Conservation (phyloP, 1,140 invertebrate genomes). For the Muscidifurax raptorellus region DNA sequence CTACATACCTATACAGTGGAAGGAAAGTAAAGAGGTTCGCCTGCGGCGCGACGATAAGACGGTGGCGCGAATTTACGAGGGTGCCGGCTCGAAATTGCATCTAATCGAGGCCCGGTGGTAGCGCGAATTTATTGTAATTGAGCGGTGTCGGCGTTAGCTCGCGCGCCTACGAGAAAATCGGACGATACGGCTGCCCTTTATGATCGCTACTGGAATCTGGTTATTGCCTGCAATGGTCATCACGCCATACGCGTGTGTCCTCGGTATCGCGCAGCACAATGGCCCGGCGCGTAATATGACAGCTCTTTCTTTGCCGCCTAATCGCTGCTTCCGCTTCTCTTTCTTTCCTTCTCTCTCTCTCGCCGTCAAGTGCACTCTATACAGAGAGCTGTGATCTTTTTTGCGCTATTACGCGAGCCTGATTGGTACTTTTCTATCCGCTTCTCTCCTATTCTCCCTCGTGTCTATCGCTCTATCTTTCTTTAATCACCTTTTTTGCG, state of each 20-base stretch:
- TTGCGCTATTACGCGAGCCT: not conserved
- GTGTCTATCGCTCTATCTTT: not conserved
- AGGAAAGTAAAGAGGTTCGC: not conserved
- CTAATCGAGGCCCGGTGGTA: not conserved
- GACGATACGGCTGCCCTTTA: not conserved
- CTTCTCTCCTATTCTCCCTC: not conserved
- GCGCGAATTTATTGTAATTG: slow-evolving; percentile 50
- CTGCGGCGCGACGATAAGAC: slow-evolving; percentile 35
- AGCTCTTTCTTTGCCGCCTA: slow-evolving; percentile 73
- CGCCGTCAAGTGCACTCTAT: slow-evolving; percentile 1
- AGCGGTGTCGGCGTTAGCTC: not conserved
- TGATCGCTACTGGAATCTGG: not conserved
- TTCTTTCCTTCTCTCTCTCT: slow-evolving; percentile 50
- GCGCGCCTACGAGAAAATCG: too few relatives aligned
- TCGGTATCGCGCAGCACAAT: slow-evolving; percentile 58
- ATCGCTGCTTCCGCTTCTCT: slow-evolving; percentile 72
- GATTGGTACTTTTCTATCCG: slow-evolving; percentile 10
- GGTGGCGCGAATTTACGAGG: slow-evolving; percentile 39
- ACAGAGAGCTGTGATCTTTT: slow-evolving; percentile 12
- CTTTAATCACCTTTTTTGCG: slow-evolving; percentile 17
- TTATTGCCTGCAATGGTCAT: slow-evolving; percentile 49
- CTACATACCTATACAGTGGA: too few relatives aligned
- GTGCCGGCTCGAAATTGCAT: slow-evolving; percentile 26
- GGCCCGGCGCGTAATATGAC: slow-evolving; percentile 67
- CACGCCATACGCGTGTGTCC: slow-evolving; percentile 62